Evolutionary conservation across 2,888 invertebrate species (phyloP), one percentile per base, ranked within the genome.

Genomic region (Cephus pulcher): DNA sequence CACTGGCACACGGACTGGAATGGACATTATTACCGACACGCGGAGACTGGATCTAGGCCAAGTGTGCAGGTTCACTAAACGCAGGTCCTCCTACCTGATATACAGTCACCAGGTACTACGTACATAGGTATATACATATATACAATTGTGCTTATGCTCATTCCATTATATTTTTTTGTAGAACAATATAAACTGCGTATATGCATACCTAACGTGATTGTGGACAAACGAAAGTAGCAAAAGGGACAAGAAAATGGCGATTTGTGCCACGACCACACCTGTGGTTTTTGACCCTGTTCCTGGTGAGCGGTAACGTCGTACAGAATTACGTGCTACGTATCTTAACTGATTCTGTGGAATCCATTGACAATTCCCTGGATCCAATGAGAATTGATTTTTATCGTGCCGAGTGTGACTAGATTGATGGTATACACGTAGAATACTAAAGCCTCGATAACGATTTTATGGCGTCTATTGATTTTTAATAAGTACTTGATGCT

Each of bases 1-100:
- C 56, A 56, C 56, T 56, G 56, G 56, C 56, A 56, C 56, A 56
- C 56, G 56, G 35, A 37, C 74, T 34, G 74, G 74, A 34, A 74
- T 74, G 74, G 37, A 35, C 74, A 34, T 74, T 74, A 74, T 74
- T 74, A 34, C 74, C 74, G 74, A 30, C 34, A 34, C 71, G 71
- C 71, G 71, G 71, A 71, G 37, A 73, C 75, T 71, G 77, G 76
- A 87, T 85, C 81, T 85, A 80, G 87, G 85, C 81, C 86, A 87
- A 84, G 83, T 76, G 82, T 81, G 84, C 84, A 85, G 82, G 86
- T 85, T 85, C 81, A 81, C 82, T 82, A 83, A 84, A 85, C 81
- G 78, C 77, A 56, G 75, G 69, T 68, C 34, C 23, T 32, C n/a
- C 70, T 34, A 68, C 37, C n/a, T 30, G 37, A 56, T 56, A 23